Conservation (phyloP, 1,140 invertebrate species). For the Frieseomelitta varia region DNA sequence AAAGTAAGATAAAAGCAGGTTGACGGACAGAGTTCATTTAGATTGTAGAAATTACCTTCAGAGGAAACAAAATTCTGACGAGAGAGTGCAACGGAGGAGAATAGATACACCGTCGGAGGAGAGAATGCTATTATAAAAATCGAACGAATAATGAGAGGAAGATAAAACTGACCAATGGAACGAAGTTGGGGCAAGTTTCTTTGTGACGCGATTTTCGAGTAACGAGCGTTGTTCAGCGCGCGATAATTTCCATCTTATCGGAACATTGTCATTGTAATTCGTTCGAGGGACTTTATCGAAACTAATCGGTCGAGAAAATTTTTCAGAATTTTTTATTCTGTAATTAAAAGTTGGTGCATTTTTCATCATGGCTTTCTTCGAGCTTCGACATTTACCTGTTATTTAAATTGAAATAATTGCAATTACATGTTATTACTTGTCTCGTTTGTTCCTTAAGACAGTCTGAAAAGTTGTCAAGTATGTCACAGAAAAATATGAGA, state of each 20-base stretch:
- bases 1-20: neutral
- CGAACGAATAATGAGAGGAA: neutral
- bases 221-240: neutral
- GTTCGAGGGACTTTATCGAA: neutral
- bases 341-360: neutral
- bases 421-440: too few relatives aligned
- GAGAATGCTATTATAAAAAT: neutral
- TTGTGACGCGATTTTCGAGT: neutral
- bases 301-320: too few relatives aligned
- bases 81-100: too few relatives aligned
- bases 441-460: too few relatives aligned
- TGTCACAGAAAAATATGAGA: too few relatives aligned
- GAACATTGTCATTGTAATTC: neutral
- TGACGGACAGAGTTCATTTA: conserved; percentile 15
- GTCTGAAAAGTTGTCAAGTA: too few relatives aligned
- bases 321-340: too few relatives aligned
- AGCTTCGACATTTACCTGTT: neutral
- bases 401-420: neutral
- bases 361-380: neutral
- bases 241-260: neutral
- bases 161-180: conserved; percentile 7
- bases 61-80: neutral
- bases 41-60: neutral
- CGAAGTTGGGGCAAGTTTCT: neutral
- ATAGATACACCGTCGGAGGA: neutral